These are phyloP conservation scores for Eumerus sabulonum DNA, from an alignment of 2,888 invertebrate genomes.

Conservation along the genomic window DNA sequence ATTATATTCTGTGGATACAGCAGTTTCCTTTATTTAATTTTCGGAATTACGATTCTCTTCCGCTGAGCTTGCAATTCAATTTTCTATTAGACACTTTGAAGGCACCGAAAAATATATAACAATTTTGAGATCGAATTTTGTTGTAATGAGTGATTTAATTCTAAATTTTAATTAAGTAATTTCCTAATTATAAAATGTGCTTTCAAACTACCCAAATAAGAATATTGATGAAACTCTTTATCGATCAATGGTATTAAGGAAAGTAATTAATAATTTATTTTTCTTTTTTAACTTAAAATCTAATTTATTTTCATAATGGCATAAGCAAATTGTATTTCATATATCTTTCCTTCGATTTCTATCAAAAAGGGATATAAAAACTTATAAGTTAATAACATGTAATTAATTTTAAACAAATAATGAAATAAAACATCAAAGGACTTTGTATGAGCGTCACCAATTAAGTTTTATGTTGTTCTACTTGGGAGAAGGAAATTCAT, in stretches of 20 bases:
- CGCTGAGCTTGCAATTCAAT: not conserved
- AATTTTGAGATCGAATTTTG: conserved; percentile 68
- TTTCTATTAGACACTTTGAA: conserved; percentile 26
- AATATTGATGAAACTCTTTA: conserved; percentile 6
- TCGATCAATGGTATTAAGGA: conserved; percentile 60
- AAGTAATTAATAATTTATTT: conserved; percentile 17
- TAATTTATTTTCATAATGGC: conserved; percentile 61
- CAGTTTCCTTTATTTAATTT: not conserved
- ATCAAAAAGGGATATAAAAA: conserved; percentile 17
- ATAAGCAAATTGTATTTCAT: conserved; percentile 51
- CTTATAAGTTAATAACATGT: conserved; percentile 41
- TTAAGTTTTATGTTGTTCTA: conserved; percentile 73
- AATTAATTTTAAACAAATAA: conserved; percentile 12
- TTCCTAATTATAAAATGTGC: conserved; percentile 52
- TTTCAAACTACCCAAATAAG: conserved; percentile 28
- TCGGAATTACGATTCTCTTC: not conserved
- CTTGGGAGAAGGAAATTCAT: conserved; percentile 5
- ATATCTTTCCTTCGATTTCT: conserved; percentile 7
- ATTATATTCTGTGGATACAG: conserved; percentile 30
- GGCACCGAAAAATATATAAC: conserved; percentile 19
- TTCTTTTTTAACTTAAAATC: conserved; percentile 36
- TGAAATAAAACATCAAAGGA: conserved; percentile 77
- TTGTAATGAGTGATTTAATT: conserved; percentile 57
- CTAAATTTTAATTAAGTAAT: conserved; percentile 64
- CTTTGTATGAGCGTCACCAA: conserved; percentile 77